Base-by-base conservation (phyloP, 2,888 invertebrate genomes). In the Plusia festucae region DNA sequence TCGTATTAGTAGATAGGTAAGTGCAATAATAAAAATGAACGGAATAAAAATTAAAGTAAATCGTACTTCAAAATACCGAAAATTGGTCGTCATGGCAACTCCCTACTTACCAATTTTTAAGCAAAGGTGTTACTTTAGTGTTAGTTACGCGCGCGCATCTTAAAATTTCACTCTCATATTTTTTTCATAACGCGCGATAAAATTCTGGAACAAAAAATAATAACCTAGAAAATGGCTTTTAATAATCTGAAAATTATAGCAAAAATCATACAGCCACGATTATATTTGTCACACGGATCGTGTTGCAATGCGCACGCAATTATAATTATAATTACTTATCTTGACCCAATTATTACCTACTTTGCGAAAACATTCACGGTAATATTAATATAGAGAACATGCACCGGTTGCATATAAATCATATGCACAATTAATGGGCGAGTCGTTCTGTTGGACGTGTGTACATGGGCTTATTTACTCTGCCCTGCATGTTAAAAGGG, bases 361-460 rank as follows among this genome's bases (percentile, higher is more conserved):
- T 75, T 69, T 30, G 76, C 68, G 70, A 81, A 73, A 76, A 80
- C 68, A 73, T 63, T 64, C 73, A 70, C 65, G 67, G 66, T 30
- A 68, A 73, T 75, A 77, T 78, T 79, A 82, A 81, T 84, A 73
- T 60, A 65, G 60, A 62, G 60, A 80, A 78, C 72, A 79, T 65
- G 73, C 55, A 64, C 56, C 51, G 51, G 58, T 60, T 57, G 76
- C 61, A 65, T 74, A 88, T 88, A 87, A 88, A 88, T 88, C 88
- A 88, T 87, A 85, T 78, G 82, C 82, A 83, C 81, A 84, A 88
- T 88, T 83, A 84, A 88, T 87, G 82, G 70, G 65, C 64, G 68
- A 70, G 69, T 70, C 73, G 73, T 79, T 74, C 71, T 73, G 53
- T 34, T 67, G 57, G 73, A 74, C 76, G n/a, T 30, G 60, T 64